A percentile compares a stretch with the other conserved stretches of the same genome.
Evolutionary conservation across 2,888 invertebrate genomes (phyloP).

Genomic region (Hyposoter dolosus): DNA sequence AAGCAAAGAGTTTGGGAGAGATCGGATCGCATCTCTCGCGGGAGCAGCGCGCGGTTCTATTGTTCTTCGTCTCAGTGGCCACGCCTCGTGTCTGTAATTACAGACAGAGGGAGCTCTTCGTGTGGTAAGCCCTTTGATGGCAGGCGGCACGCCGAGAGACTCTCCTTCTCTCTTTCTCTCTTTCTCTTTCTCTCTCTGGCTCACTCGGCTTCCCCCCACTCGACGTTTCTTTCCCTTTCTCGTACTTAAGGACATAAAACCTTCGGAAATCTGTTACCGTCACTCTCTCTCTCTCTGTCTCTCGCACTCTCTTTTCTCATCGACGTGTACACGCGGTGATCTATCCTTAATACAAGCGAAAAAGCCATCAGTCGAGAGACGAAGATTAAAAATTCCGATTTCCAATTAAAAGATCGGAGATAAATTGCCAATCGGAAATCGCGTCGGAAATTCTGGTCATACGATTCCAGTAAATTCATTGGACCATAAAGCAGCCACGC

Average conservation of each 20-base stretch:
- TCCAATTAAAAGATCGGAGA: constrained; percentile 74
- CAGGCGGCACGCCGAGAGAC: constrained; percentile 74
- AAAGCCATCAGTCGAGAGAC: constrained; percentile 23
- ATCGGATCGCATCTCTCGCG: constrained; percentile 78
- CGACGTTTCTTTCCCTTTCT: constrained; percentile 37
- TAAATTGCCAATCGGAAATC: constrained; percentile 36
- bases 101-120: constrained; percentile 79
- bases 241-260: constrained; percentile 57
- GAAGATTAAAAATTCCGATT: constrained; percentile 21
- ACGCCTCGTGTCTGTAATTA: constrained; percentile 85
- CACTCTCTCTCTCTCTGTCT: not conserved
- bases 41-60: constrained; percentile 83
- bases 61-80: constrained; percentile 82
- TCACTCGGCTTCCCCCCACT: constrained; percentile 30
- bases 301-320: not conserved
- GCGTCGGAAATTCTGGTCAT: constrained; percentile 1
- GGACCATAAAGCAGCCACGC: not conserved
- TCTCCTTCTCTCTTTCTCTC: constrained; percentile 52
- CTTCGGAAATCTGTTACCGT: constrained; percentile 20
- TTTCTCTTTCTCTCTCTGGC: constrained; percentile 15
- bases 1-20: constrained; percentile 78
- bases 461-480: constrained; percentile 5
- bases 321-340: not conserved
- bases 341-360: constrained; percentile 52
- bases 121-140: constrained; percentile 82